phyloP scores from a whole-genome alignment of 2,888 invertebrate genomes.

The Ptychoptera contaminata region DNA sequence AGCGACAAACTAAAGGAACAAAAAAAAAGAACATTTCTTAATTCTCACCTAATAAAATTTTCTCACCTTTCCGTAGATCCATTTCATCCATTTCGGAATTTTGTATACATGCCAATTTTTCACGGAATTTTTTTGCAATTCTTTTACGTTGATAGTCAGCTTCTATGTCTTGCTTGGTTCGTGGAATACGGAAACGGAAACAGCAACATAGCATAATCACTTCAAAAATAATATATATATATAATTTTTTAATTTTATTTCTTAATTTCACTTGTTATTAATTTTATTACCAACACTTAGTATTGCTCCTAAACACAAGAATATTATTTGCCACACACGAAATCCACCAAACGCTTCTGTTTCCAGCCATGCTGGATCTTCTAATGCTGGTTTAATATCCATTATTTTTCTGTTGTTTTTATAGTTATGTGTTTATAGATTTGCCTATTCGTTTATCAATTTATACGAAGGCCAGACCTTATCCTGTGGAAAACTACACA shows the following conservation, averaged over 20 bases:
- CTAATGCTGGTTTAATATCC: too few species aligned
- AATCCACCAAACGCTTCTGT: conserved; percentile 48
- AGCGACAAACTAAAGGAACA: too few species aligned
- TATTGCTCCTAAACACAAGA: conserved; percentile 48
- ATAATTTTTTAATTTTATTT: too few species aligned
- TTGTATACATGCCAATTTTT: conserved; percentile 63
- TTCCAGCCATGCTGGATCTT: conserved; percentile 58
- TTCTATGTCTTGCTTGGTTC: conserved; percentile 91
- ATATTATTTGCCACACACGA: conserved; percentile 68
- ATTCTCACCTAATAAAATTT: too few species aligned
- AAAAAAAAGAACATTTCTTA: too few species aligned
- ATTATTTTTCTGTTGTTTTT: too few species aligned
- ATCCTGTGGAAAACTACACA: too few species aligned
- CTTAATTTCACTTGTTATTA: too few species aligned
- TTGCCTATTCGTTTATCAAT: too few species aligned
- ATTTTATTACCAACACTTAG: conserved; percentile 38
- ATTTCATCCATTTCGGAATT: conserved; percentile 72
- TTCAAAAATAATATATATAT: conserved; percentile 24
- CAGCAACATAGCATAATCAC: conserved; percentile 82
- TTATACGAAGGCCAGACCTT: too few species aligned
- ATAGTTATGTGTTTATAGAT: too few species aligned
- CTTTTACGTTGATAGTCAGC: conserved; percentile 77
- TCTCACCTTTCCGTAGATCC: conserved; percentile 30
- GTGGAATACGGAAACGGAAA: conserved; percentile 76
- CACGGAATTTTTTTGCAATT: conserved; percentile 67